A percentile compares a stretch with the other conserved stretches of the same genome.
Evolutionary conservation across 1,140 invertebrate species (phyloP).

Genomic region (Megalopta genalis): DNA sequence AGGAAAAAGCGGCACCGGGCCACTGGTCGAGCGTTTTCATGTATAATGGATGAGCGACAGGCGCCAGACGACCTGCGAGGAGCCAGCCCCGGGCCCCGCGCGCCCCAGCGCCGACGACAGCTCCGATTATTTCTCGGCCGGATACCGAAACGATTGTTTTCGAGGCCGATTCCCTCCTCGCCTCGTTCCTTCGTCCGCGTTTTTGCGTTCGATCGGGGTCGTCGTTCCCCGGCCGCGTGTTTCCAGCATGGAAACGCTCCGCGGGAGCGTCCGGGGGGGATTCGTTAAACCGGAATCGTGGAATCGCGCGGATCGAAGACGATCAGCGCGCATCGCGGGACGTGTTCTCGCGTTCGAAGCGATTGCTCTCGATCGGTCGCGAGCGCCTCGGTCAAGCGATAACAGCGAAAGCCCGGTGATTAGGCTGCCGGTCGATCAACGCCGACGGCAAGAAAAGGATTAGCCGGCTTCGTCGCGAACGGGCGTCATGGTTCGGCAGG

Average conservation of each 20-base stretch:
- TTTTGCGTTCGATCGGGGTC: background rate
- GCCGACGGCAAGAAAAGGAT: too few relatives aligned
- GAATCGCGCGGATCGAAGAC: too few relatives aligned
- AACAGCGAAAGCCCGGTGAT: too few relatives aligned
- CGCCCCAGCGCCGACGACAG: conserved; percentile 17
- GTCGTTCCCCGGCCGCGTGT: background rate
- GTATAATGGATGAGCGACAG: conserved; percentile 65
- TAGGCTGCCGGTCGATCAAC: too few relatives aligned
- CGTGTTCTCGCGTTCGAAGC: too few relatives aligned
- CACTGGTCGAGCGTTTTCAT: conserved; percentile 54
- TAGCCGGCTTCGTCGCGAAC: too few relatives aligned
- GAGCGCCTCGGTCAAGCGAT: too few relatives aligned
- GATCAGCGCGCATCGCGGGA: too few relatives aligned
- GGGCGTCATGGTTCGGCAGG: too few relatives aligned
- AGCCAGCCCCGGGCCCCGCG: conserved; percentile 4
- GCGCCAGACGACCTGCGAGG: conserved; percentile 50
- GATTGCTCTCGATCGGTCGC: too few relatives aligned
- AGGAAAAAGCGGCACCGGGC: conserved; percentile 37
- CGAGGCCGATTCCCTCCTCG: background rate
- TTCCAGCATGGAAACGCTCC: background rate
- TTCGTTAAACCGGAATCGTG: background rate
- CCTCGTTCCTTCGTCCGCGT: background rate
- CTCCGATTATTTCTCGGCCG: conserved; percentile 22
- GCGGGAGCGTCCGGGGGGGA: background rate
- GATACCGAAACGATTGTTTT: conserved; percentile 20